Percentiles rank a stretch among this genome's conserved stretches.
Conservation (phyloP, 2,797 vertebrate genomes). For the Gallinago stenura region DNA sequence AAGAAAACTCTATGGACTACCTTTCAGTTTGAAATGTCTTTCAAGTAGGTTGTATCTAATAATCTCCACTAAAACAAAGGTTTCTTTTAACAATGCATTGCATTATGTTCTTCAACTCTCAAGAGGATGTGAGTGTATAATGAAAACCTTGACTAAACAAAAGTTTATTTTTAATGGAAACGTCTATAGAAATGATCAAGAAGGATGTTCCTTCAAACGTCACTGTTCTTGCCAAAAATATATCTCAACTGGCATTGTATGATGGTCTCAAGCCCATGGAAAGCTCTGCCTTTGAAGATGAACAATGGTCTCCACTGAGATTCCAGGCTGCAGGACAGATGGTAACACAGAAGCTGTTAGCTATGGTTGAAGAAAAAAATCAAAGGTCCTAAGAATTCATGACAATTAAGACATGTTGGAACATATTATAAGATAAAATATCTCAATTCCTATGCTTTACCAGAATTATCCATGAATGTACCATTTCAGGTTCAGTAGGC, state of each 20-base stretch:
- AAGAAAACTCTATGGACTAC: not conserved
- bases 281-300: not conserved
- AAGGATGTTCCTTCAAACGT: conserved; percentile 16
- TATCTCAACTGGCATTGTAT: not conserved
- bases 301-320: not conserved
- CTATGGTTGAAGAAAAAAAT: not conserved
- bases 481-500: not conserved
- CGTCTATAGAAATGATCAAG: conserved; percentile 28
- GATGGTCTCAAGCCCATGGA: not conserved
- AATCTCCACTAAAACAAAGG: conserved; percentile 32
- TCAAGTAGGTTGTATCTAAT: not conserved
- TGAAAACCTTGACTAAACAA: not conserved
- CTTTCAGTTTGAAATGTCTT: not conserved
- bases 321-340: not conserved
- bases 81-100: conserved; percentile 40
- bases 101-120: not conserved
- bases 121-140: not conserved
- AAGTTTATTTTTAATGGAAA: conserved; percentile 49
- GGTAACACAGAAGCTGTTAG: not conserved
- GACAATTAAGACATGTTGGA: not conserved
- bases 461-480: not conserved
- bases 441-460: not conserved
- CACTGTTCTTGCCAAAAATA: conserved; percentile 40
- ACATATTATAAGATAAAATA: not conserved
- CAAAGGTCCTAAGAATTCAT: not conserved